Evolutionary conservation across 1,140 invertebrate genomes (phyloP), one percentile per base, ranked within the genome.

Genomic region (Zaprionus ornatus): DNA sequence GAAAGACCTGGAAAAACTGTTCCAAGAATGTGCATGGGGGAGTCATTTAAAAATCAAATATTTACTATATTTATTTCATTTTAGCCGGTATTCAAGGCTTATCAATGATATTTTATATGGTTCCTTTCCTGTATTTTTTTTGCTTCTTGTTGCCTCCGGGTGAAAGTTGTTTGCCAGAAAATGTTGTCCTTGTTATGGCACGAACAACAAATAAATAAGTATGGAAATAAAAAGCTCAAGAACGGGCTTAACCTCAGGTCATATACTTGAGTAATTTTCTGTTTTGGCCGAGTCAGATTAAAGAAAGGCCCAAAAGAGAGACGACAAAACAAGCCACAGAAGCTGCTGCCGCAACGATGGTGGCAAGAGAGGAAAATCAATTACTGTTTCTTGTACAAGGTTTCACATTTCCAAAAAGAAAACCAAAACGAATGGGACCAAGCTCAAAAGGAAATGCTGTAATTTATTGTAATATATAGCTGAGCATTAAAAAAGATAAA

Each of bases 31-130:
- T 66, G 54, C 63, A 59, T 66, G 10, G 27, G 37, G 4, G 29
- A 10, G 7, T 19, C 55, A 54, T 37, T 50, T 66, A 67, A 73
- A 52, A 64, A 67, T 70, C 77, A 85, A 85, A 72, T 68, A 73
- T 35, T 84, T 56, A 57, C n/a, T 42, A 65, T 25, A 75, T 65
- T 70, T 61, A 63, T 63, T 74, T 48, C 61, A 70, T 74, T 74
- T 74, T 15, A 37, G 37, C 21, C 4, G 25, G 12, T 35, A 70
- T 70, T 69, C 59, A 42, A 29, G 17, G 21, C 62, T 35, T 60
- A 60, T 71, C 54, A 71, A 72, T 65, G 60, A 21, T 42, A 65
- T 60, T 42, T 60, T 21, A 60, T 60, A 35, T 50, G 21, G 1
- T 4, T 23, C 21, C 12, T 19, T 12, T 21, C 1, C 7, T 21